Evolutionary conservation across 2,888 invertebrate species (phyloP).

Genomic region (Ptycholaimellus sp.): DNA sequence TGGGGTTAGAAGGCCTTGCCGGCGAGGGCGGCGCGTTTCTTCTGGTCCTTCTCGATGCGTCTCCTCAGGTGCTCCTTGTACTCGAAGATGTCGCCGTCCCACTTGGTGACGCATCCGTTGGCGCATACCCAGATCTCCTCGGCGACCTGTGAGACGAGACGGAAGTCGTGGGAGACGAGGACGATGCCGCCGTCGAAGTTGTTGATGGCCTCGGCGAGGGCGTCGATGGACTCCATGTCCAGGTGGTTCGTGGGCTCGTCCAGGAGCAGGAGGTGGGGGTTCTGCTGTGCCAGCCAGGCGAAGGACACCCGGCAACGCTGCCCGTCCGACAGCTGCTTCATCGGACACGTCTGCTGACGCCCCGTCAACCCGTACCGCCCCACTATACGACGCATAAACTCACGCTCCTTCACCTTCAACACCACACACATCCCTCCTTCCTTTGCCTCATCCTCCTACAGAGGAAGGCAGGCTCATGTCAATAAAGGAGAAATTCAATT

Average conservation of each 20-base stretch:
- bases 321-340: constrained; percentile 80
- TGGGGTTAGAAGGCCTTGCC: no score
- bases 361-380: constrained; percentile 92
- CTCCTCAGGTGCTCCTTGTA: constrained; percentile 83
- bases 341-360: constrained; percentile 77
- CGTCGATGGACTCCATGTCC: constrained; percentile 85
- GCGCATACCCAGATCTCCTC: constrained; percentile 99
- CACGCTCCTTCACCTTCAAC: constrained; percentile 81
- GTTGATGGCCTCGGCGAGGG: constrained; percentile 83
- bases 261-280: constrained; percentile 57
- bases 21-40: constrained; percentile 3
- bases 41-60: constrained; percentile 48
- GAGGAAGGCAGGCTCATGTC: no score
- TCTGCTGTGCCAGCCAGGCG: constrained; percentile 92
- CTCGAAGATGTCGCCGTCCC: constrained; percentile 78
- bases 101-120: constrained; percentile 75
- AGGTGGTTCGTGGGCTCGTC: constrained; percentile 75
- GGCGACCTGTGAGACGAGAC: constrained; percentile 93
- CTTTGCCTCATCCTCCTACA: no score
- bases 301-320: constrained; percentile 94
- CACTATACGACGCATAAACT: constrained; percentile 96
- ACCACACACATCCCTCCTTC: no score
- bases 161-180: constrained; percentile 96
- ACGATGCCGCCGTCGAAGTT: constrained; percentile 96
- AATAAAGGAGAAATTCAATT: no score